Evolutionary conservation across 1,140 invertebrate species (phyloP).

Genomic region (Drosophila ironensis): DNA sequence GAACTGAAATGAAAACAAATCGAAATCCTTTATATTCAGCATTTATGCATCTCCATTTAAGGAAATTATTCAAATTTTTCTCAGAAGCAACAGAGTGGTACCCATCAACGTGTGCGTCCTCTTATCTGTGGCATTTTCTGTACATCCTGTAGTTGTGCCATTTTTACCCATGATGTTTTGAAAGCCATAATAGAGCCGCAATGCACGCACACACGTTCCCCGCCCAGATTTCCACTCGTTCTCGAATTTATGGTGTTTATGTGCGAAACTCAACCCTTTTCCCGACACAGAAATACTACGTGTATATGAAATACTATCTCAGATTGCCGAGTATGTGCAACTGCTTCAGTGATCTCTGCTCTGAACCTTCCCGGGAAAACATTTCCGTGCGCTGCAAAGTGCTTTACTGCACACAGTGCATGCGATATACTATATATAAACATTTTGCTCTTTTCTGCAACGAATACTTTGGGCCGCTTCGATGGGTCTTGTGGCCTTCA

Average conservation of each 20-base stretch:
- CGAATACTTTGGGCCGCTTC: slow-evolving; percentile 9
- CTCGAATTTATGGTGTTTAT: slow-evolving; percentile 12
- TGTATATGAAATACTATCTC: slow-evolving; percentile 45
- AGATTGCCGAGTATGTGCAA: slow-evolving; percentile 20
- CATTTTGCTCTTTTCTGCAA: slow-evolving; percentile 27
- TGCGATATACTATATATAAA: slow-evolving; percentile 27
- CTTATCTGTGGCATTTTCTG: slow-evolving; percentile 15
- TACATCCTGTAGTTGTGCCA: slow-evolving; percentile 23
- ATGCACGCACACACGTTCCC: slow-evolving; percentile 9
- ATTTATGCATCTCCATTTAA: neutral
- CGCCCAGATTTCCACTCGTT: slow-evolving; percentile 12
- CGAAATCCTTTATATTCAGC: neutral
- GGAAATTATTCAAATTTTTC: neutral
- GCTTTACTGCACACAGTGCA: too few relatives aligned
- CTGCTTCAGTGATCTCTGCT: slow-evolving; percentile 19
- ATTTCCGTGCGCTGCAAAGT: slow-evolving; percentile 37
- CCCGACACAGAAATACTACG: slow-evolving; percentile 27
- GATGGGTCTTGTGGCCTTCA: slow-evolving; percentile 27
- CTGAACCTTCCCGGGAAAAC: slow-evolving; percentile 21
- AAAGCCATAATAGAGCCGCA: slow-evolving; percentile 38
- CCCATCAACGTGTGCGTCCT: slow-evolving; percentile 18
- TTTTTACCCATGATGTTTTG: slow-evolving; percentile 26
- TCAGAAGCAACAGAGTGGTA: slow-evolving; percentile 7
- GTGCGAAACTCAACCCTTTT: neutral
- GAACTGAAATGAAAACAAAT: too few relatives aligned